Evolutionary conservation across 2,797 vertebrate genomes (phyloP), one percentile per base, ranked within the genome.

Genomic region (Parambassis ranga): DNA sequence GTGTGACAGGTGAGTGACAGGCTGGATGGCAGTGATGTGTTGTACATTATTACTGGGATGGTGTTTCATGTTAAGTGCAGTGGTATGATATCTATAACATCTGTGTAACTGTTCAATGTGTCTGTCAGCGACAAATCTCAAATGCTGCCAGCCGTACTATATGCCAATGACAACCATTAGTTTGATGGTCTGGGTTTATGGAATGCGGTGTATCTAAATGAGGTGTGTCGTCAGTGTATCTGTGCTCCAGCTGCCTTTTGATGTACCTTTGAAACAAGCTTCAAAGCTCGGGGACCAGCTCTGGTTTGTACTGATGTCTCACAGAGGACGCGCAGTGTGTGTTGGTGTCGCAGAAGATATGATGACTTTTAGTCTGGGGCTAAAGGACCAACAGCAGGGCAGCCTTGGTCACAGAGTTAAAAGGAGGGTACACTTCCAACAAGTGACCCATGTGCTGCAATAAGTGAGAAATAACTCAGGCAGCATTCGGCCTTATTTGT

Each of bases 231-330:
- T 42, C 46, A 46, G n/a, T 57, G 61, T 52, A 38, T 64, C 68
- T 65, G 24, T 28, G 32, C 67, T 41, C 49, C 31, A 14, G 60
- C 63, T 42, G 39, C 13, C 69, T 88, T n/a, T 87, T 89, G 83
- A 90, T 73, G 77, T 80, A 58, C 38, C 75, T 81, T 82, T 84
- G 69, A 87, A 85, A 84, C 65, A 43, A 27, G 63, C 84, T 88
- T 90, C 87, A 88, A 88, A 90, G 89, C 71, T 65, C 19, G 5
- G 60, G 49, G 66, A 70, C 66, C 47, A 22, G 59, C 24, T 60
- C 43, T 20, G 70, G 39, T 57, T 67, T 64, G 58, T 1, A 59
- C 73, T 69, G 79, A 82, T 75, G 84, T 79, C 73, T 79, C 42
- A 44, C 30, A 50, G 36, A 62, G 61, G 64, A 33, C 3, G 30